A percentile compares a stretch with the other conserved stretches of the same genome.
Evolutionary conservation across 2,113 vertebrate genomes (phyloP).

Genomic region (Xiphias gladius): DNA sequence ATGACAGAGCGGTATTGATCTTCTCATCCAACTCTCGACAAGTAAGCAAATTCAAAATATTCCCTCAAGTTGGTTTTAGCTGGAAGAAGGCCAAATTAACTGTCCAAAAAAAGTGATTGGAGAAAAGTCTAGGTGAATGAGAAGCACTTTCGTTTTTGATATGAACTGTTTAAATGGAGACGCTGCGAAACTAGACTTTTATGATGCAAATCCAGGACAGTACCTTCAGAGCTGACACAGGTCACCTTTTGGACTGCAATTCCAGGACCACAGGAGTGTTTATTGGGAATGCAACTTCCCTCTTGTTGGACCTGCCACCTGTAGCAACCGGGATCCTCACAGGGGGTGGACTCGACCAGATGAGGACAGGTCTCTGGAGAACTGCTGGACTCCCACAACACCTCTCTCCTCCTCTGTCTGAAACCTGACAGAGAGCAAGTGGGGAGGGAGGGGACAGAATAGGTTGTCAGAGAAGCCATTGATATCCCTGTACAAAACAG

Average conservation of each 20-base stretch:
- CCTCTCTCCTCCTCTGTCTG: constrained; percentile 87
- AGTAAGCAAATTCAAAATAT: not conserved
- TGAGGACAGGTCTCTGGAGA: constrained; percentile 86
- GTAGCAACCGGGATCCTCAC: constrained; percentile 90
- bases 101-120: not conserved
- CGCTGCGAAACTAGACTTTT: not conserved
- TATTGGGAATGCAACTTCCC: constrained; percentile 83
- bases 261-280: constrained; percentile 89
- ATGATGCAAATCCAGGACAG: not conserved
- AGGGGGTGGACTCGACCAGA: constrained; percentile 90
- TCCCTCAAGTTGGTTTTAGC: not conserved
- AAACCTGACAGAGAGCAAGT: constrained; percentile 85
- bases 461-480: constrained; percentile 10
- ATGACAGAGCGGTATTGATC: not conserved
- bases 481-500: constrained; percentile 6
- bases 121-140: not conserved
- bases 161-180: no score
- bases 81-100: not conserved
- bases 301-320: constrained; percentile 85
- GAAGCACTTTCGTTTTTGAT: constrained; percentile 8
- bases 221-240: constrained; percentile 89
- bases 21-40: not conserved
- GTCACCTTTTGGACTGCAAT: constrained; percentile 81
- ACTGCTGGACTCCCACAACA: constrained; percentile 83
- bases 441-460: not conserved